Base-by-base conservation (phyloP, 2,113 vertebrate species). In the Lates calcarifer region DNA sequence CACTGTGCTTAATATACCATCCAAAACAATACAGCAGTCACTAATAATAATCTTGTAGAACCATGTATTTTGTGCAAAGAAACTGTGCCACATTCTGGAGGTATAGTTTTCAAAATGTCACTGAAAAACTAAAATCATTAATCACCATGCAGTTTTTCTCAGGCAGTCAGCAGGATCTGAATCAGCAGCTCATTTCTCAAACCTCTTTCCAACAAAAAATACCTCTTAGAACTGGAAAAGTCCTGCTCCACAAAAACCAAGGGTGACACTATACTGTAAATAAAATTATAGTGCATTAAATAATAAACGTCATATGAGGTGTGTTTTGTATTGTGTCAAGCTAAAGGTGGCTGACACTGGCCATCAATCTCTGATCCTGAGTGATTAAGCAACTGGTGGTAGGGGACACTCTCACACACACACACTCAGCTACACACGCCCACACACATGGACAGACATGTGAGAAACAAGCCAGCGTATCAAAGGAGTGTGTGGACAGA, bases 401-500 rank as follows among this genome's bases (percentile, higher is more conserved):
- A n/a, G n/a, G 58, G 47, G 26, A 43, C 35, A 29, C 28, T 6
- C 24, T 3, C 66, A 56, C 65, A 6, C 49, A 11, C 57, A 51
- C 22, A 6, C 49, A 12, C 65, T 41, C 26, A 65, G 2, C 72
- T n/a, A 68, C 63, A 31, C 35, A 18, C n/a, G 53, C 22, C 3
- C 71, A 58, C 61, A 76, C 89, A 91, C 84, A 89, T 63, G 77
- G 57, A 49, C 29, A 1, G 31, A 18, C 83, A 89, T 71, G 84
- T 86, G 86, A 91, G 78, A 12, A 5, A 65, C 24, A 22, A 79
- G 77, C 63, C 62, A 3, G 18, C 53, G 68, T 72, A 65, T 80
- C 53, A 66, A 45, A 85, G 51, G 24, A 53, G 68, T 72, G 71
- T 41, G 49, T 56, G 79, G 77, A 74, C 87, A 93, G 90, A 87